These are phyloP conservation scores for Plecotus auritus DNA, from an alignment of 2,113 vertebrate genomes.

Conservation along the genomic window DNA sequence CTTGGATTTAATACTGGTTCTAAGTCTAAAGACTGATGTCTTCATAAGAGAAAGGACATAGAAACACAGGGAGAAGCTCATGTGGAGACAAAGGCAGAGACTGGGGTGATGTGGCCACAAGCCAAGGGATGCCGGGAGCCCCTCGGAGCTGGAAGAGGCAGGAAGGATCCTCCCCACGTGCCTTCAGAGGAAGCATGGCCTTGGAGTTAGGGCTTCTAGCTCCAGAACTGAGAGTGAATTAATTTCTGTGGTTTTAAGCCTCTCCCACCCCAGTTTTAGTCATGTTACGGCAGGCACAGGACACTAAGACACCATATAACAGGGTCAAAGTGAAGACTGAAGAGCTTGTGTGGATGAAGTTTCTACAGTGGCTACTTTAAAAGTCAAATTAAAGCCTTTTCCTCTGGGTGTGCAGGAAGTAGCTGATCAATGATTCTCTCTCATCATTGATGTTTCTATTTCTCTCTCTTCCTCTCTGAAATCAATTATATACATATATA, in stretches of 20 bases:
- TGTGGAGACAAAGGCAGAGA: neutral
- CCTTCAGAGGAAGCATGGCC: neutral
- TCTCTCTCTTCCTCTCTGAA: neutral
- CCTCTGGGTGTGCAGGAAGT: no score
- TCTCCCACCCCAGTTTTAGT: neutral
- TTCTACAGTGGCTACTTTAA: neutral
- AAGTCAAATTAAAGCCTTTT: neutral
- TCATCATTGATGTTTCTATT: neutral
- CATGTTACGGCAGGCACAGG: neutral
- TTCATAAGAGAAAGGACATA: neutral
- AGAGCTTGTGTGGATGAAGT: neutral
- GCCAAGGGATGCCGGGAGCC: neutral
- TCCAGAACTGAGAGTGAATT: neutral
- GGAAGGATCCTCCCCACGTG: neutral
- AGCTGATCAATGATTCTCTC: no score
- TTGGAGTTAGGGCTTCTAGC: no score
- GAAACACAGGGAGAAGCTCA: no score
- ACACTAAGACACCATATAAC: neutral
- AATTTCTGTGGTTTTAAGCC: neutral
- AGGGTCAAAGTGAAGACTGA: neutral
- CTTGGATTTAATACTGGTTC: neutral
- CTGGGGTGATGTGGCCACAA: neutral
- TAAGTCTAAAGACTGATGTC: neutral
- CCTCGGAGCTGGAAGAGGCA: neutral
- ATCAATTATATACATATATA: neutral